Base-by-base conservation (phyloP, 1,140 invertebrate genomes). In the Musca domestica region DNA sequence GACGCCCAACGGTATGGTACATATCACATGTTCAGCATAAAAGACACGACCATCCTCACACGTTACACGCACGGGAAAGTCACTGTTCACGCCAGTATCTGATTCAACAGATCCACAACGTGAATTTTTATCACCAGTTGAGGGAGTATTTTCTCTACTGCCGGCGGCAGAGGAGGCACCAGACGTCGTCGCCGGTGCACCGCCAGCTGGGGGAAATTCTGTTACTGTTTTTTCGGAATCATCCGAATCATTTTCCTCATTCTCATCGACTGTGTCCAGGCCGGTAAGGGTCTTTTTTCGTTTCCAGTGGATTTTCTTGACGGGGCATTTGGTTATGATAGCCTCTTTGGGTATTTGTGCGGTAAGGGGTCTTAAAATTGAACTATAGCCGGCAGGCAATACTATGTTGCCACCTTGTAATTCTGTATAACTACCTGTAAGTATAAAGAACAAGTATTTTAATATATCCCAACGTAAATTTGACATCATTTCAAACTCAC, bases 381-480 rank as follows among this genome's bases (percentile, higher is more conserved):
- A 89, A 83, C 93, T 95, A 76, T 95, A 98, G 6, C 95, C 95
- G 56, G 88, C 86, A 4, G 94, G 94, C 76, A 97, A 88, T 69
- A 90, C 89, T 70, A 97, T 93, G 83, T 98, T 97, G 1, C 95
- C 94, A 54, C 95, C 95, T 82, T 96, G 95, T 54, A 98, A 84
- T 84, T 98, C 95, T 27, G 93, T 92, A 76, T 97, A 98, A 72
- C 93, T 95, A 34, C 94, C 77, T 80, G 58, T 12, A 71, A 61
- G 2, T 64, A 12, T 12, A 9, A 20, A 22, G n/a, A 1, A 22
- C 52, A 23, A n/a, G 14, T 1, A 66, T 9, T 23, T 47, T 63
- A 23, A 56, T 41, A 48, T 48, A 56, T 17, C 19, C 49, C 19
- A 2, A n/a, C n/a, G 7, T 12, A 56, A 7, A 64, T 9, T 51